These are phyloP conservation scores for Tupaia chinensis DNA, from an alignment of 2,113 vertebrate genomes.

Conservation along the genomic window DNA sequence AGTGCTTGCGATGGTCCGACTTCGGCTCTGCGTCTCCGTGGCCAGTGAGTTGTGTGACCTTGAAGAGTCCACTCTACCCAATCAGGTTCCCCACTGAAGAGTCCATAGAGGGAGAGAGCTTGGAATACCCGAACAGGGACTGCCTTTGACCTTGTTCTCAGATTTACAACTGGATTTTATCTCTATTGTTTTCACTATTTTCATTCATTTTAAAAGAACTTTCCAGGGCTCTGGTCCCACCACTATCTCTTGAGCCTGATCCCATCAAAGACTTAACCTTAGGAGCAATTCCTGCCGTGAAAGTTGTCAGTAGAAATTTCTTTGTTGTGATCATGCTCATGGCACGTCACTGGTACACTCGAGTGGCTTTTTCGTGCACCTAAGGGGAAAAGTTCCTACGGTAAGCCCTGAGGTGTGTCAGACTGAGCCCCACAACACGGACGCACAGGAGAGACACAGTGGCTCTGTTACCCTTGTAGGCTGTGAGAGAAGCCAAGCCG, in stretches of 20 bases:
- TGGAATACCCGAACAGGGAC: not conserved
- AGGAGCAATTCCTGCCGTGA: conserved; percentile 57
- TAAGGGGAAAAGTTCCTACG: not conserved
- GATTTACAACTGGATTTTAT: conserved; percentile 60
- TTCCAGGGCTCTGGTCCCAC: not conserved
- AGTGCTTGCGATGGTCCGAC: not conserved
- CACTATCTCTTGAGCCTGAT: conserved; percentile 66
- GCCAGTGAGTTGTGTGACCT: conserved; percentile 63
- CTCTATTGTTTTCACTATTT: conserved; percentile 79
- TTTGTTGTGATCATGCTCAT: conserved; percentile 48
- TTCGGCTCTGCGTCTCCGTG: not conserved
- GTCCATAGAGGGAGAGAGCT: not conserved
- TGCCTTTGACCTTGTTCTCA: not conserved
- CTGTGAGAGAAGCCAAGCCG: not conserved
- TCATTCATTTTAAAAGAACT: conserved; percentile 61
- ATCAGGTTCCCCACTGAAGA: not conserved
- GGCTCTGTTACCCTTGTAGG: not conserved
- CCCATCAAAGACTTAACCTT: conserved; percentile 60
- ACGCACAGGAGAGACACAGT: not conserved
- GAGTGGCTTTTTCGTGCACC: conserved; percentile 54
- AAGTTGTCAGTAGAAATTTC: not conserved
- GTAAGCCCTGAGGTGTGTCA: not conserved
- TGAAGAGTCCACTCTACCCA: conserved; percentile 47
- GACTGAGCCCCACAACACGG: not conserved
- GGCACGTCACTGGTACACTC: conserved; percentile 64